Percentiles rank a stretch among this genome's conserved stretches.
Conservation (phyloP, 2,113 vertebrate species). For the Dipodomys merriami region DNA sequence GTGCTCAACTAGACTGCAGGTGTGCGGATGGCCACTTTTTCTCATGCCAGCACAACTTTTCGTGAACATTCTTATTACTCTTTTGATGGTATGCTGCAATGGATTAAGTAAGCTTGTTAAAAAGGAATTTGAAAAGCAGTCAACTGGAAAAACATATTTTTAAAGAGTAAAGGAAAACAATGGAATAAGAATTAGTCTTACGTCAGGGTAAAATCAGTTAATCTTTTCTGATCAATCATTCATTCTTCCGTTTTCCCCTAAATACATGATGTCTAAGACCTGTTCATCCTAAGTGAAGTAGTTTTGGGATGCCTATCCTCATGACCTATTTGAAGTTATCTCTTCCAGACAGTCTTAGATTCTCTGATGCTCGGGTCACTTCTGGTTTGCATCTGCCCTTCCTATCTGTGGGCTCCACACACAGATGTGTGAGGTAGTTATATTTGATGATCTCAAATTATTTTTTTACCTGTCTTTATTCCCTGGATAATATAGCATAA, state of each 20-base stretch:
- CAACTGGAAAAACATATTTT: background rate
- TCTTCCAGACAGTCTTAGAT: background rate
- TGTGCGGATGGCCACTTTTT: background rate
- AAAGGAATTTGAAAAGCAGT: background rate
- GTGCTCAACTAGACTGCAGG: background rate
- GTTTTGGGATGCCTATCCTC: background rate
- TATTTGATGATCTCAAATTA: background rate
- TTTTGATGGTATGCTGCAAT: background rate
- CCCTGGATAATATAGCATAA: background rate
- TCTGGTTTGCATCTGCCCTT: background rate
- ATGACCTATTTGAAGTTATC: background rate
- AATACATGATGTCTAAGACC: background rate
- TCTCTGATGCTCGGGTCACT: background rate
- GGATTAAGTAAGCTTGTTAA: background rate
- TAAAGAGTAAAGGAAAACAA: background rate
- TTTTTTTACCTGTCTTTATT: background rate
- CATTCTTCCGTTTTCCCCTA: background rate
- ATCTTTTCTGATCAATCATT: background rate
- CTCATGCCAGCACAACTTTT: background rate
- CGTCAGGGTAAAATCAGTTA: background rate
- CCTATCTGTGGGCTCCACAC: background rate
- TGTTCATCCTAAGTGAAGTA: background rate
- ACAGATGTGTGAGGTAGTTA: too few species aligned
- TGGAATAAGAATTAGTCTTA: background rate
- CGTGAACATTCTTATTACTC: background rate